Conservation (phyloP, 2,113 vertebrate genomes). For the Phalacrocorax aristotelis region DNA sequence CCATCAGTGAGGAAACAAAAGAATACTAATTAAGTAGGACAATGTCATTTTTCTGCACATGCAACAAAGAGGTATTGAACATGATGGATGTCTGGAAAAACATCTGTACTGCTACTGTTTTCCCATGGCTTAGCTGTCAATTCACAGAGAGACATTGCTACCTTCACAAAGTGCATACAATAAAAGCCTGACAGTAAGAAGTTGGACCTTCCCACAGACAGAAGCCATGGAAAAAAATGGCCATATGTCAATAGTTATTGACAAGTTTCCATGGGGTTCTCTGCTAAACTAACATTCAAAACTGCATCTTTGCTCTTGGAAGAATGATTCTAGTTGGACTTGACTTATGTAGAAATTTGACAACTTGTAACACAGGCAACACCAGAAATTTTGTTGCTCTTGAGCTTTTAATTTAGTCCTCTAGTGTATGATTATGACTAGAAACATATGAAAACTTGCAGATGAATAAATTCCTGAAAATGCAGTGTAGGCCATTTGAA, state of each 20-base stretch:
- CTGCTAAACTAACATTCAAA: background rate
- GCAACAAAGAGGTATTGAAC: background rate
- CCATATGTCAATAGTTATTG: background rate
- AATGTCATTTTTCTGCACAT: background rate
- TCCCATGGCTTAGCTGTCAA: background rate
- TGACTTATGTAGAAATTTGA: background rate
- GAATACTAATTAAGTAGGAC: rapidly evolving
- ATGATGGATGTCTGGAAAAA: background rate
- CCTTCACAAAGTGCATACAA: background rate
- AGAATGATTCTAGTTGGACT: background rate
- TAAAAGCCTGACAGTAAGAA: background rate
- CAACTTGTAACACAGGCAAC: background rate
- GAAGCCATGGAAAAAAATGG: background rate
- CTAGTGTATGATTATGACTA: background rate
- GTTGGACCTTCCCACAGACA: background rate
- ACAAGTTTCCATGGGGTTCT: background rate
- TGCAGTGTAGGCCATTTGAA: background rate
- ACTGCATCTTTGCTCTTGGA: background rate
- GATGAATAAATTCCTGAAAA: background rate
- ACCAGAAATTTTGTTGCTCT: background rate
- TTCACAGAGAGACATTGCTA: background rate
- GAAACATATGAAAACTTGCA: background rate
- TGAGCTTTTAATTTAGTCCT: background rate
- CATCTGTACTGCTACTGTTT: background rate
- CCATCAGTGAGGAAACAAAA: background rate